A percentile compares a stretch with the other conserved stretches of the same genome.
phyloP scores from a whole-genome alignment of 2,113 vertebrate species.

The Oceanodroma tethys region DNA sequence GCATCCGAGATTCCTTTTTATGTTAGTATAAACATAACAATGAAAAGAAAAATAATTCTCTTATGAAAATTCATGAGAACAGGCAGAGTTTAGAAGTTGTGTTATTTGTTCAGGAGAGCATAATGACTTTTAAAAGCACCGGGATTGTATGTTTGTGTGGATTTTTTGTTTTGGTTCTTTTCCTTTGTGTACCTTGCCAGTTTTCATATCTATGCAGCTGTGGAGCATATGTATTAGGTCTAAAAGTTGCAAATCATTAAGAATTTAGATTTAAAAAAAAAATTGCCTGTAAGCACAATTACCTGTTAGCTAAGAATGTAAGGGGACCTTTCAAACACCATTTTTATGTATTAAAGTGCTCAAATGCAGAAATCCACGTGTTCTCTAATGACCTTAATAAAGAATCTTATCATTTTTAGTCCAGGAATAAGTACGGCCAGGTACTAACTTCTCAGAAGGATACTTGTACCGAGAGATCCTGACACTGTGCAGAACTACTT shows the following conservation, averaged over 20 bases:
- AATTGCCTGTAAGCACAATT: neutral
- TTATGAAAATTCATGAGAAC: conserved; percentile 61
- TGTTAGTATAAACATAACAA: conserved; percentile 28
- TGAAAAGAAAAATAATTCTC: conserved; percentile 55
- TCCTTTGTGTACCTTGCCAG: neutral
- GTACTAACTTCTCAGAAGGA: neutral
- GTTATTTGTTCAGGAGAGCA: conserved; percentile 29
- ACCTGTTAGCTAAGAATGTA: neutral
- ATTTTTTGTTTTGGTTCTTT: neutral
- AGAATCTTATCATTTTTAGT: neutral
- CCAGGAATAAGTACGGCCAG: neutral
- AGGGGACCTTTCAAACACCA: neutral
- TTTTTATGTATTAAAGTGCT: neutral
- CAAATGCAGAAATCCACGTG: neutral
- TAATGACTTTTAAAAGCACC: neutral
- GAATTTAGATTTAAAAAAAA: neutral
- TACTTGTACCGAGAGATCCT: neutral
- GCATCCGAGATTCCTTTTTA: conserved; percentile 45
- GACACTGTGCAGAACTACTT: neutral
- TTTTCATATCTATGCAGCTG: neutral
- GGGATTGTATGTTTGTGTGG: neutral
- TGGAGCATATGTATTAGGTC: neutral
- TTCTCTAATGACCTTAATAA: neutral
- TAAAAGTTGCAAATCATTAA: conserved; percentile 1
- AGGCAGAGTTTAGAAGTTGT: conserved; percentile 1